phyloP scores from a whole-genome alignment of 1,140 invertebrate genomes.

The Caenorhabditis remanei region DNA sequence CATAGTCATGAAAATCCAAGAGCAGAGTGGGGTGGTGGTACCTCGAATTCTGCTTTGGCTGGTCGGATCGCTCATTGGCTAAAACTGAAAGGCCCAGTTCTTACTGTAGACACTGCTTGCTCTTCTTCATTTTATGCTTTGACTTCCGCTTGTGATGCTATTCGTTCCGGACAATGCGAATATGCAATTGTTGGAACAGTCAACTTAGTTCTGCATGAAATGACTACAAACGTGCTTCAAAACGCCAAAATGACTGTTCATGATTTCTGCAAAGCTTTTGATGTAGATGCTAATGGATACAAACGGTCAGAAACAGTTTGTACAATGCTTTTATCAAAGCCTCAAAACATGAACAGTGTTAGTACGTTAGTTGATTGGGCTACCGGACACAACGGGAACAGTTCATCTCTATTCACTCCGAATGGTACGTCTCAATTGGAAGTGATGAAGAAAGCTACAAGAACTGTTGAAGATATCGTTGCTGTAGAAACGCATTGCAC shows the following conservation, averaged over 20 bases:
- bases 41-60: conserved; percentile 69
- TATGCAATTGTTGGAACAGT: conserved; percentile 90
- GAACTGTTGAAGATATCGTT: conserved; percentile 85
- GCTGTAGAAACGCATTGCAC: conserved; percentile 96
- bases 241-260: conserved; percentile 87
- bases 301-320: conserved; percentile 89
- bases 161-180: conserved; percentile 87
- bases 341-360: conserved; percentile 77
- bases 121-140: conserved; percentile 90
- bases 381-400: conserved; percentile 66
- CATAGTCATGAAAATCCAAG: conserved; percentile 52
- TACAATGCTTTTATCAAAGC: conserved; percentile 85
- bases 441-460: conserved; percentile 85
- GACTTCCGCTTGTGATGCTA: conserved; percentile 85
- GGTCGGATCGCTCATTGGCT: conserved; percentile 72
- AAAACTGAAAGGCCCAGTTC: conserved; percentile 84
- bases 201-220: conserved; percentile 88
- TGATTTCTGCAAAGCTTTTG: conserved; percentile 91
- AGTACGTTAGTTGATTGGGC: conserved; percentile 82
- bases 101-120: conserved; percentile 92
- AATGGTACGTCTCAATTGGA: conserved; percentile 87
- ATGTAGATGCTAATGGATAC: conserved; percentile 88
- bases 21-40: conserved; percentile 71
- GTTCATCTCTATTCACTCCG: conserved; percentile 86
- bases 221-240: conserved; percentile 86